phyloP scores from a whole-genome alignment of 2,888 invertebrate species.

The Cynaeus angustus region DNA sequence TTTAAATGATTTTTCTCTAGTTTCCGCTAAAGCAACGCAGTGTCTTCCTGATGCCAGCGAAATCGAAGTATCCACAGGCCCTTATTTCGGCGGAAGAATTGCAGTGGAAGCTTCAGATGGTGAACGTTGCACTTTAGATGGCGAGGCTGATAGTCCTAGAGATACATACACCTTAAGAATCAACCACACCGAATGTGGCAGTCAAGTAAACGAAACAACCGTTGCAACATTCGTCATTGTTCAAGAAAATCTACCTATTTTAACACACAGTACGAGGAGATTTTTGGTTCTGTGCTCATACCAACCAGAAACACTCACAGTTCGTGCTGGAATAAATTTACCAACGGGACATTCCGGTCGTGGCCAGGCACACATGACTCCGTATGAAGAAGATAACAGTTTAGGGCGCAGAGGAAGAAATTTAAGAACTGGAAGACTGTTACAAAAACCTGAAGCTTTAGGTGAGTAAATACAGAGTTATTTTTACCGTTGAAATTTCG shows the following conservation, averaged over 20 bases:
- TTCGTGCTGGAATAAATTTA: slow-evolving; percentile 84
- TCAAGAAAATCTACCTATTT: slow-evolving; percentile 87
- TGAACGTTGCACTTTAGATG: slow-evolving; percentile 82
- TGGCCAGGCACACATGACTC: slow-evolving; percentile 71
- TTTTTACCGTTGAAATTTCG: slow-evolving; percentile 22
- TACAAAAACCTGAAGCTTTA: slow-evolving; percentile 68
- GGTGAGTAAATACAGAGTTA: slow-evolving; percentile 58
- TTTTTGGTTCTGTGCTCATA: slow-evolving; percentile 88
- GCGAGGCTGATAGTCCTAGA: slow-evolving; percentile 81
- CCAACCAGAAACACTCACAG: slow-evolving; percentile 87
- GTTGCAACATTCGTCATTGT: slow-evolving; percentile 89
- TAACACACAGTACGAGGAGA: slow-evolving; percentile 81
- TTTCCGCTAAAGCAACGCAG: slow-evolving; percentile 87
- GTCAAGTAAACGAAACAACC: slow-evolving; percentile 81
- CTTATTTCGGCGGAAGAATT: slow-evolving; percentile 86
- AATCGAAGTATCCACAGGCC: slow-evolving; percentile 88
- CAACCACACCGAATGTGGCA: slow-evolving; percentile 81
- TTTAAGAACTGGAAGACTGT: slow-evolving; percentile 62
- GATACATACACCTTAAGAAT: slow-evolving; percentile 85
- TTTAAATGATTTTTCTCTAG: slow-evolving; percentile 68
- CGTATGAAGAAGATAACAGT: slow-evolving; percentile 62
- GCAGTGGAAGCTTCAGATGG: slow-evolving; percentile 83
- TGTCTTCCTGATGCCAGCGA: slow-evolving; percentile 87
- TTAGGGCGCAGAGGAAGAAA: slow-evolving; percentile 63
- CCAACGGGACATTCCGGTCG: slow-evolving; percentile 74